Evolutionary conservation across 2,797 vertebrate species (phyloP), one percentile per base, ranked within the genome.

Genomic region (Paramormyrops hopkinsi): DNA sequence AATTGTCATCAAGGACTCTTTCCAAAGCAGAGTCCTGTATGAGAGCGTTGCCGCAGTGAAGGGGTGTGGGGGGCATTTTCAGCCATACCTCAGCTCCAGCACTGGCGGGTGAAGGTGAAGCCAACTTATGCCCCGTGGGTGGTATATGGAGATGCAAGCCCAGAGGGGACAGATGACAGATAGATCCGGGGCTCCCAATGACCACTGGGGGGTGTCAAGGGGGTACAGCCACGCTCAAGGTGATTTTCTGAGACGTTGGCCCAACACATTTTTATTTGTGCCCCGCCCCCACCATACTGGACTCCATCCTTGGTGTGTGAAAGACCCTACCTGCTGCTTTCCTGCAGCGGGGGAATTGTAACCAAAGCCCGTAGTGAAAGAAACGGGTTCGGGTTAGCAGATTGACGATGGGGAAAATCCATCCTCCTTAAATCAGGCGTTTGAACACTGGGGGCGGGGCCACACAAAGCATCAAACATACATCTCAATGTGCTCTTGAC

Each of bases 401-500:
- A 44, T 29, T 29, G 2, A 48, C 4, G 6, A 17, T 12, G 93
- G 95, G 95, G 95, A 95, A 95, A 96, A 95, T 95, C 94, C 95
- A 96, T 95, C 94, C 95, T 95, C 94, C 95, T 95, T 95, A 95
- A 95, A 95, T 94, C 94, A 95, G 93, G 94, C 93, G 94, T 94
- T 95, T 95, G 92, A 94, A 93, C 94, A 95, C 91, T 69, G 93
- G 93, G 51, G 25, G 17, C 2, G 25, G 93, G 93, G 93, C 94
- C 93, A 93, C 65, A 89, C 92, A 94, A 95, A 92, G 92, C 93
- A 94, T 93, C 92, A 94, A 95, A 95, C 92, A 93, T 94, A 95
- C 94, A 94, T 95, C 94, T 94, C 93, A 95, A 95, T 94, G 94
- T 94, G 94, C 94, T 91, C 90, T 94, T 29, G 11, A 33, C 3